These are phyloP conservation scores for Harmothoe impar DNA, from an alignment of 2,888 invertebrate genomes.

Conservation along the genomic window DNA sequence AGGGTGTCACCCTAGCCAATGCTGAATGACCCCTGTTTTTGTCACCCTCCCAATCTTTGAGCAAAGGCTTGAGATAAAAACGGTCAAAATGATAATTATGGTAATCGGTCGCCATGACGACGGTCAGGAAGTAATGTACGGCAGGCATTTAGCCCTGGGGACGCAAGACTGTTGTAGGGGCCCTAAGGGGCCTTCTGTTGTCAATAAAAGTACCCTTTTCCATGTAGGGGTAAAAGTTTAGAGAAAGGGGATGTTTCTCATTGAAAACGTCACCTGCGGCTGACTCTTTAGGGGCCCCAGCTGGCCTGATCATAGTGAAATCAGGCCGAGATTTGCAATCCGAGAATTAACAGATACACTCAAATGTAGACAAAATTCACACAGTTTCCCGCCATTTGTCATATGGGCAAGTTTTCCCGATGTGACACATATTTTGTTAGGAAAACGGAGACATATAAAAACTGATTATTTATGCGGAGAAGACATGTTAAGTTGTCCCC, in stretches of 20 bases:
- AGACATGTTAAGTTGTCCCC: too few species aligned
- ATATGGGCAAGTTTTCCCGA: too few species aligned
- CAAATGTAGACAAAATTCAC: too few species aligned
- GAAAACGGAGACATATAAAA: too few species aligned
- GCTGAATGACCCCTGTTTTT: constrained; percentile 10
- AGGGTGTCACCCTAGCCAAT: background rate
- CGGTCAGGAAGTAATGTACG: constrained; percentile 55
- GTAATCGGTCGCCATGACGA: constrained; percentile 45
- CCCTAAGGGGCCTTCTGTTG: background rate
- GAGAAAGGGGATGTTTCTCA: constrained; percentile 22
- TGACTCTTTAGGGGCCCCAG: background rate
- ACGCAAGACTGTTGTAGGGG: background rate
- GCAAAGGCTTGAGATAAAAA: background rate
- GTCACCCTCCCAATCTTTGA: background rate
- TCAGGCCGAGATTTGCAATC: background rate
- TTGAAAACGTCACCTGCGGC: constrained; percentile 11
- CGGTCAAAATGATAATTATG: constrained; percentile 46
- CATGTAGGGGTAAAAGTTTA: background rate
- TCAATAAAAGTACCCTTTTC: background rate
- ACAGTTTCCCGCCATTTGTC: too few species aligned
- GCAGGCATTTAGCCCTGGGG: background rate
- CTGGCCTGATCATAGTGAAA: constrained; percentile 2
- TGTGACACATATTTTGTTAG: too few species aligned
- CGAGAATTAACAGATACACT: background rate
- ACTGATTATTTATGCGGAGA: too few species aligned